These are phyloP conservation scores for Caenorhabditis sinica DNA, from an alignment of 2,888 invertebrate genomes.

Conservation along the genomic window DNA sequence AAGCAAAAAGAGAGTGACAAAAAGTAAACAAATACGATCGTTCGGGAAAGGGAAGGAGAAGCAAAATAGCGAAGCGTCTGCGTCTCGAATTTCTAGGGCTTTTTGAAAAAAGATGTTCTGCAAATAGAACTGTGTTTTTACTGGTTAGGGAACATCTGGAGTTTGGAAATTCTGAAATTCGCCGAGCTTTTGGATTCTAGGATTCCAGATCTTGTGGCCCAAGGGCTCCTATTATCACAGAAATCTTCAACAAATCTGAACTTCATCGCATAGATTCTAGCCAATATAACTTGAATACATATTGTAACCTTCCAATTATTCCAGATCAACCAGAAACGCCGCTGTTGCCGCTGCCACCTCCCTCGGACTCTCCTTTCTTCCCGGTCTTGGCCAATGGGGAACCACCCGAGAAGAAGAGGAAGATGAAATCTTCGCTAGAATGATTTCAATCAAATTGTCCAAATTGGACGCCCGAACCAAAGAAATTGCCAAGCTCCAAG, in stretches of 20 bases:
- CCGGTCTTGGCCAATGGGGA: conserved; percentile 46
- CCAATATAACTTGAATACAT: too few relatives aligned
- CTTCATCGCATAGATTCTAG: too few relatives aligned
- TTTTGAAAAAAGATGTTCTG: neutral
- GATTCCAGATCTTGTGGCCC: too few relatives aligned
- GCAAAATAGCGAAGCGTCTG: too few relatives aligned
- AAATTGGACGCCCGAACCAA: conserved; percentile 64
- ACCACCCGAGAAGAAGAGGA: conserved; percentile 69
- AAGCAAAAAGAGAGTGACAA: neutral
- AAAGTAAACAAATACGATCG: conserved; percentile 23
- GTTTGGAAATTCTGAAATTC: too few relatives aligned
- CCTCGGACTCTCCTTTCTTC: conserved; percentile 46
- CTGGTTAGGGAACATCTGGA: neutral
- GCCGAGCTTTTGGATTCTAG: too few relatives aligned
- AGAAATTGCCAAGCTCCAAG: conserved; percentile 65
- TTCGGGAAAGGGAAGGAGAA: neutral
- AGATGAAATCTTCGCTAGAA: conserved; percentile 70
- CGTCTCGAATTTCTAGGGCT: neutral
- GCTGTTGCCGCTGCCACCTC: conserved; percentile 56
- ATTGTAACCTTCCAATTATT: conserved; percentile 6
- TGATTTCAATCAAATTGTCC: conserved; percentile 64
- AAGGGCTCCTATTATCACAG: neutral
- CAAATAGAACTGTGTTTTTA: conserved; percentile 9
- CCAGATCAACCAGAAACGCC: conserved; percentile 47
- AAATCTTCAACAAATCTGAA: too few relatives aligned